These are phyloP conservation scores for Heliothis peltigera DNA, from an alignment of 2,888 invertebrate species.

Conservation along the genomic window DNA sequence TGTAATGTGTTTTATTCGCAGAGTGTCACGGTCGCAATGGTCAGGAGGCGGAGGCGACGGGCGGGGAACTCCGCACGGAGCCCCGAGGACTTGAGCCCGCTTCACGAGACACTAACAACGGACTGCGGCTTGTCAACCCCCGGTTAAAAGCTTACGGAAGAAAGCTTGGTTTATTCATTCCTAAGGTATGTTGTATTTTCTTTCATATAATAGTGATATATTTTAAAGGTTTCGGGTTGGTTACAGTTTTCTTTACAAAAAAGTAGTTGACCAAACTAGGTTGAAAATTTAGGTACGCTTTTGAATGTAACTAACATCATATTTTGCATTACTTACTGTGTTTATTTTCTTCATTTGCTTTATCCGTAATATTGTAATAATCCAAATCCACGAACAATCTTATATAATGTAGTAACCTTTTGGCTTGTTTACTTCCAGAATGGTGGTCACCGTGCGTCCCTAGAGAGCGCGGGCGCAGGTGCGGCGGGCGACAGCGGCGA, in stretches of 20 bases:
- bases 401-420: no score
- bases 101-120: slow-evolving; percentile 70
- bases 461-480: slow-evolving; percentile 59
- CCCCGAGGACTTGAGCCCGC: slow-evolving; percentile 58
- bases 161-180: slow-evolving; percentile 86
- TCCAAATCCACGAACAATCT: no score
- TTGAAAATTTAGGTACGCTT: no score
- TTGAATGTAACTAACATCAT: no score
- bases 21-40: slow-evolving; percentile 75
- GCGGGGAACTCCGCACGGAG: slow-evolving; percentile 52
- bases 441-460: slow-evolving; percentile 66
- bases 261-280: no score
- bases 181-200: slow-evolving; percentile 75
- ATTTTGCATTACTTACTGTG: no score
- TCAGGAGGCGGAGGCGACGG: slow-evolving; percentile 60
- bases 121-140: slow-evolving; percentile 78
- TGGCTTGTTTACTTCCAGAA: slow-evolving; percentile 62
- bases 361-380: no score
- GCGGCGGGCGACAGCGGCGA: slow-evolving; percentile 57
- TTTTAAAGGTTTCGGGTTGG: no score
- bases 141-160: slow-evolving; percentile 83
- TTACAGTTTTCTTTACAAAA: no score
- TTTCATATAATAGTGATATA: no score
- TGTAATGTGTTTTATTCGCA: slow-evolving; percentile 57
- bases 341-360: no score